A percentile compares a stretch with the other conserved stretches of the same genome.
These are phyloP conservation scores for Gymnogyps californianus DNA, from an alignment of 2,113 vertebrate genomes.

Conservation along the genomic window DNA sequence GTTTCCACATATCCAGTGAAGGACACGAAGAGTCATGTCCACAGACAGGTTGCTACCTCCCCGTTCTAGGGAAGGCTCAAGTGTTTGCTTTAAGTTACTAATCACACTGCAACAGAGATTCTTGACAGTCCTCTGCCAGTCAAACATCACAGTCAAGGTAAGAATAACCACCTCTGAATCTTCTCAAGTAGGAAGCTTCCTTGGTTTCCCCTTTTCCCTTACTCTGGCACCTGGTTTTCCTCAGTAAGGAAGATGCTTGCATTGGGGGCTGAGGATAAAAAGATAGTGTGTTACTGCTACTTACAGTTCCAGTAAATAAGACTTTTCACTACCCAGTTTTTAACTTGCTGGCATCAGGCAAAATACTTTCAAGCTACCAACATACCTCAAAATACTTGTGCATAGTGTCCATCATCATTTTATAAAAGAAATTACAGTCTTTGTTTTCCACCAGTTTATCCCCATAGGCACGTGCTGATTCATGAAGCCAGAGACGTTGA, in stretches of 20 bases:
- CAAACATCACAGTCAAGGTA: background rate
- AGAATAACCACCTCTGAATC: background rate
- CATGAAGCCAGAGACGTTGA: constrained; percentile 76
- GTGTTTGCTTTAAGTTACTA: background rate
- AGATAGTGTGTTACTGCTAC: background rate
- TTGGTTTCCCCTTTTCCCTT: background rate
- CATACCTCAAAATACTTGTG: constrained; percentile 78
- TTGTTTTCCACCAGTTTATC: constrained; percentile 77
- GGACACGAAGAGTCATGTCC: background rate
- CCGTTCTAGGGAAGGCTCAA: background rate
- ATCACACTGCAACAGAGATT: background rate
- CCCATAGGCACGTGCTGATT: constrained; percentile 77
- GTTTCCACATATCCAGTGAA: background rate
- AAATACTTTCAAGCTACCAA: background rate
- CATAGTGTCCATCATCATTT: constrained; percentile 69
- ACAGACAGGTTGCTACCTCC: background rate
- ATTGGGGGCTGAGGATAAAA: background rate
- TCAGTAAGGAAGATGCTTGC: background rate
- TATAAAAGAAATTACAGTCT: constrained; percentile 76
- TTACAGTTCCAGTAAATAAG: background rate
- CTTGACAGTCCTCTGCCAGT: background rate
- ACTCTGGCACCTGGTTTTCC: background rate
- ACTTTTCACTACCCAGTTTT: background rate
- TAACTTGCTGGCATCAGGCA: background rate
- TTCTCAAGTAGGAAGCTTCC: background rate